Evolutionary conservation across 1,140 invertebrate genomes (phyloP).

Genomic region (Phymorhynchus buccinoides): DNA sequence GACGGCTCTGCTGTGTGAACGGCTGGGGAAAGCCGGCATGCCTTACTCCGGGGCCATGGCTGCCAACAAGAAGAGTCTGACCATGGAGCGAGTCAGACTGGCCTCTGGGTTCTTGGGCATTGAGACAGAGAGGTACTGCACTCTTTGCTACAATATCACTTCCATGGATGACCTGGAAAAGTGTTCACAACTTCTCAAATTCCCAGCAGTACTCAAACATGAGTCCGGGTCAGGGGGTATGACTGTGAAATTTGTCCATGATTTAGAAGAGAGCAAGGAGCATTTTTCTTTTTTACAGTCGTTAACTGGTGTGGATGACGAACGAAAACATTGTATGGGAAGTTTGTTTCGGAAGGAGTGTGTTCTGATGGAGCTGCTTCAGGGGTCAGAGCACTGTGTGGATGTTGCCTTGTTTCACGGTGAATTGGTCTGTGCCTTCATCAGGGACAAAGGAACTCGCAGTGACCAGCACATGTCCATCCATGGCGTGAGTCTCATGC

Average conservation of each 20-base stretch:
- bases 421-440: slow-evolving; percentile 41
- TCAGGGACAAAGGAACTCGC: too few species aligned
- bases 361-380: slow-evolving; percentile 42
- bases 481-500: too few species aligned
- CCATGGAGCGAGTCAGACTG: neutral
- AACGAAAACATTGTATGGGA: neutral
- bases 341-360: slow-evolving; percentile 11
- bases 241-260: slow-evolving; percentile 31
- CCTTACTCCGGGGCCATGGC: too few species aligned
- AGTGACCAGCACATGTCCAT: too few species aligned
- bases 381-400: slow-evolving; percentile 46
- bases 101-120: neutral
- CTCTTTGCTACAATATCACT: neutral
- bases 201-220: slow-evolving; percentile 43
- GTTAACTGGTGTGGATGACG: neutral
- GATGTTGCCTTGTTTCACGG: slow-evolving; percentile 43
- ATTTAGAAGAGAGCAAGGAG: slow-evolving; percentile 19
- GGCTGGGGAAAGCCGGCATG: neutral
- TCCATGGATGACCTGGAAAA: slow-evolving; percentile 7
- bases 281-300: slow-evolving; percentile 4
- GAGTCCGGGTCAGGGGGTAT: slow-evolving; percentile 38
- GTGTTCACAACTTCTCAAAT: neutral
- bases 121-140: slow-evolving; percentile 16
- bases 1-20: neutral
- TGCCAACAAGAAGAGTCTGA: too few species aligned